Base-by-base conservation (phyloP, 2,888 invertebrate genomes). In the Dasypogon diadema region DNA sequence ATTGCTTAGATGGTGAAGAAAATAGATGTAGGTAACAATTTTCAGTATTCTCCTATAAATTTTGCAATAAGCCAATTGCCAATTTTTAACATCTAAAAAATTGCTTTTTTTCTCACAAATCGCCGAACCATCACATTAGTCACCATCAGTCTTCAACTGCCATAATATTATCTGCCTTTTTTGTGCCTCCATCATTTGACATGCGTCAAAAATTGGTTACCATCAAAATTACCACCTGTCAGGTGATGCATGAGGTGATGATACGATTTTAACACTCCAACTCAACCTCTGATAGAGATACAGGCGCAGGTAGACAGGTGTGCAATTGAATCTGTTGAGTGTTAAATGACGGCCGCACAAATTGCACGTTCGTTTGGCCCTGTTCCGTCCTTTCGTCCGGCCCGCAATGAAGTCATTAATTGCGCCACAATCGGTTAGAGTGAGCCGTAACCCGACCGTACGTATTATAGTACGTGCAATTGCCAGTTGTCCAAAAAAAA, bases 201-300 rank as follows among this genome's bases (percentile, higher is more conserved):
- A 65, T 46, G 22, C 46, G 24, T 65, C 65, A 65, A 65, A 48
- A 14, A 5, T 12, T 24, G 5, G 16, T 6, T 58, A 14, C 1
- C 48, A 18, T 1, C 48, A 18, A 65, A 63, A 65, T 65, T 65
- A 37, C 65, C 65, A 65, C 65, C 65, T 65, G 65, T 24, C 65
- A 65, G 48, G 24, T 48, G 65, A 65, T 46, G 65, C 42, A 48
- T 42, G 65, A 18, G 24, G 24, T 46, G 65, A 65, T 37, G 46
- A 42, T 48, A 48, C 46, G 46, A 65, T 65, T 65, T 24, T 37
- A 65, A 37, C 48, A 46, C 56, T 56, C 24, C n/a, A 21, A n/a
- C 34, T 65, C 51, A 8, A 21, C 5, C 2, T 16, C 16, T 3
- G 6, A 51, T 51, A 51, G 51, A 51, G 16, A 51, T 42, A 12